A percentile compares a stretch with the other conserved stretches of the same genome.
Conservation (phyloP, 2,113 vertebrate genomes). For the Corythoichthys intestinalis region DNA sequence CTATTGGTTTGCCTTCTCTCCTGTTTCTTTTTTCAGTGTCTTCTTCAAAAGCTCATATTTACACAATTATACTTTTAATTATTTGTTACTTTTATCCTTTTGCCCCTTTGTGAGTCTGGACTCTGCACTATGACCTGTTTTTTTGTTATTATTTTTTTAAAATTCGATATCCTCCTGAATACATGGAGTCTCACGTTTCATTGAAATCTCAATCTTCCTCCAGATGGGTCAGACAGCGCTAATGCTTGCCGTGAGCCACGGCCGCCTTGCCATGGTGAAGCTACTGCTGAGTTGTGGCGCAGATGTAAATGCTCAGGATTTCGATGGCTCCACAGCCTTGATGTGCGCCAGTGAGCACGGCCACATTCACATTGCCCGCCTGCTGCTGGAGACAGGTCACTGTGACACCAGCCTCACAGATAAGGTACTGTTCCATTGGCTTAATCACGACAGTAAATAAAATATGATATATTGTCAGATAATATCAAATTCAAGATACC, state of each 20-base stretch:
- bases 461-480: background rate
- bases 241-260: constrained; percentile 88
- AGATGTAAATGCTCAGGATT: constrained; percentile 80
- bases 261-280: constrained; percentile 81
- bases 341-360: constrained; percentile 89
- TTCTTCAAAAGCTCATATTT: background rate
- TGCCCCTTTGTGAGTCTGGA: background rate
- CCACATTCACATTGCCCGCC: constrained; percentile 78
- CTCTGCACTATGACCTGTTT: background rate
- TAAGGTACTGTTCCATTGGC: constrained; percentile 61
- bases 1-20: background rate
- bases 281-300: constrained; percentile 78
- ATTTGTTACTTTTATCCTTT: background rate
- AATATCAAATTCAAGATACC: background rate
- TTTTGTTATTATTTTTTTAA: background rate
- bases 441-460: background rate
- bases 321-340: constrained; percentile 83
- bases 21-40: background rate
- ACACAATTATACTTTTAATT: background rate
- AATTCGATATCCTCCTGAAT: background rate
- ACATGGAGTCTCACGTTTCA: constrained; percentile 17
- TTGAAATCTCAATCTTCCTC: constrained; percentile 16
- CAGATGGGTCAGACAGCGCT: constrained; percentile 87
- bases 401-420: constrained; percentile 77
- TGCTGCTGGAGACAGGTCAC: constrained; percentile 78